Percentiles rank a stretch among this genome's conserved stretches.
Evolutionary conservation across 2,888 invertebrate genomes (phyloP).

Genomic region (Amphipyra berbera): DNA sequence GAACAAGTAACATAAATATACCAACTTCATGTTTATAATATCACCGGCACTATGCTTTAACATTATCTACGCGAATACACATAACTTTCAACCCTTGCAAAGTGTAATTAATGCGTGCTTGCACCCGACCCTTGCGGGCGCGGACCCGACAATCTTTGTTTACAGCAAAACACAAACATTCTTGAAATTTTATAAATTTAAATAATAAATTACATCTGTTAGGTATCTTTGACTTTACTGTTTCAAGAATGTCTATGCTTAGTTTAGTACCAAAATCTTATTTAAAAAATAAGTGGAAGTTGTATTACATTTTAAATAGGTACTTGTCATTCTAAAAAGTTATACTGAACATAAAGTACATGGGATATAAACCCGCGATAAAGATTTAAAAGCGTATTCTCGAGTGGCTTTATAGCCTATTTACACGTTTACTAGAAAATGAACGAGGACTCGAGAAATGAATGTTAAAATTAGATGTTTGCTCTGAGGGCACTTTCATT

Average conservation of each 20-base stretch:
- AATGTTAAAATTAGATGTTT: slow-evolving; percentile 52
- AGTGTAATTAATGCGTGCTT: slow-evolving; percentile 87
- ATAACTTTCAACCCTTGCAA: slow-evolving; percentile 76
- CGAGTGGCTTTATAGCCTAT: slow-evolving; percentile 59
- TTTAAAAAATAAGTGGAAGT: slow-evolving; percentile 31
- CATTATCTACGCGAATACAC: slow-evolving; percentile 62
- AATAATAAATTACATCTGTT: slow-evolving; percentile 55
- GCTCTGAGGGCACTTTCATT: slow-evolving; percentile 47
- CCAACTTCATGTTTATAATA: slow-evolving; percentile 43
- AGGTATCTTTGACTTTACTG: slow-evolving; percentile 31
- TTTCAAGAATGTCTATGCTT: slow-evolving; percentile 34
- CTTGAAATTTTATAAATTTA: slow-evolving; percentile 74
- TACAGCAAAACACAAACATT: slow-evolving; percentile 78
- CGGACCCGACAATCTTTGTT: slow-evolving; percentile 78
- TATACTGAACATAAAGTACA: slow-evolving; percentile 51
- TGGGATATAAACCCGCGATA: slow-evolving; percentile 57
- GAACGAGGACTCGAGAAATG: slow-evolving; percentile 52
- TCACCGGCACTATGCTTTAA: slow-evolving; percentile 56
- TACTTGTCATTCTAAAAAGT: slow-evolving; percentile 55
- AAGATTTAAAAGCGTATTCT: slow-evolving; percentile 61
- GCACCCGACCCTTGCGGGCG: slow-evolving; percentile 82
- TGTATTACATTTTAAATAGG: slow-evolving; percentile 38
- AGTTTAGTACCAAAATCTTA: slow-evolving; percentile 23
- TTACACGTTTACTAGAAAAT: slow-evolving; percentile 56
- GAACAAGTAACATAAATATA: slow-evolving; percentile 38